Conservation (phyloP, 2,888 invertebrate species). For the Phytoseiulus persimilis region DNA sequence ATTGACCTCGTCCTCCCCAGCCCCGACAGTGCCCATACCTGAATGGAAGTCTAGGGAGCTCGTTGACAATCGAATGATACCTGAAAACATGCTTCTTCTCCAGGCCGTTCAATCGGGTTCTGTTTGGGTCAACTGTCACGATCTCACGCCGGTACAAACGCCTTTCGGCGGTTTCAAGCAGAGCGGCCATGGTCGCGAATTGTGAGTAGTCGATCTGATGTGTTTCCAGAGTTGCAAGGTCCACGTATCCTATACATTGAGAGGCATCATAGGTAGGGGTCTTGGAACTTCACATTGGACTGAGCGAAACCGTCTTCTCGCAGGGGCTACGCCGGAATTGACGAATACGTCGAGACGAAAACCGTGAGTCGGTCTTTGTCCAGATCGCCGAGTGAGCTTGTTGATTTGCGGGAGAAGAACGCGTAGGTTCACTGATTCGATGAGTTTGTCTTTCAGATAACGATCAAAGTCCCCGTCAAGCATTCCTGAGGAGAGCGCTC, state of each 20-base stretch:
- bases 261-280: no score
- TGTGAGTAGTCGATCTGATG: constrained; percentile 58
- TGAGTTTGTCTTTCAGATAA: constrained; percentile 48
- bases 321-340: constrained; percentile 67
- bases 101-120: constrained; percentile 64
- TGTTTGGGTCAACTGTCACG: constrained; percentile 89
- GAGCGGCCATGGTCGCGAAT: constrained; percentile 90
- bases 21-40: no score
- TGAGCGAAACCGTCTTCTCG: no score
- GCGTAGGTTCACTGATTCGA: no score
- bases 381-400: no score
- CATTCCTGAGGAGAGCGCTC: constrained; percentile 50
- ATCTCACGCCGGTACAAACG: constrained; percentile 68
- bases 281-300: no score
- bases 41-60: no score
- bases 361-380: constrained; percentile 56
- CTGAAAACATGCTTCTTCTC: not conserved
- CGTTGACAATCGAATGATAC: not conserved
- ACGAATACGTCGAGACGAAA: constrained; percentile 90
- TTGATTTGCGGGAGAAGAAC: no score
- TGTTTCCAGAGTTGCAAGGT: no score
- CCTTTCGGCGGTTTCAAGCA: constrained; percentile 96
- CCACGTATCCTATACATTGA: no score
- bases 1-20: no score
- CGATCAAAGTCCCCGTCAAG: constrained; percentile 65